Percentiles rank a stretch among this genome's conserved stretches.
Conservation (phyloP, 2,113 vertebrate genomes). For the Platichthys stellatus region DNA sequence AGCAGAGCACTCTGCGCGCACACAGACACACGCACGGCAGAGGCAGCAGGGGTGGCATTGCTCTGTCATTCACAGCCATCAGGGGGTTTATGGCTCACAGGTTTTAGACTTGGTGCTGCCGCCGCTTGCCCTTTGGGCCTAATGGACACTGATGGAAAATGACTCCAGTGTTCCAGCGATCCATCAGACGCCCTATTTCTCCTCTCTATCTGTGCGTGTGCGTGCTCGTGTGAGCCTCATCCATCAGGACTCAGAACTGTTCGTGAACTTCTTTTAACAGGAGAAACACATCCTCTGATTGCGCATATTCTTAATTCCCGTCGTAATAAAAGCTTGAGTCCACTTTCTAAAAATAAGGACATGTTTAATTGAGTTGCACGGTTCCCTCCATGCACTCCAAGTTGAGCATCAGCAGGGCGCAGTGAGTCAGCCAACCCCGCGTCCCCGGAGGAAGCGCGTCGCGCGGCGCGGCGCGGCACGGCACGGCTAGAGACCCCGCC, state of each 20-base stretch:
- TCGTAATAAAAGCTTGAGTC: background rate
- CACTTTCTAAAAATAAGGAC: background rate
- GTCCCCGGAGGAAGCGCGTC: conserved; percentile 41
- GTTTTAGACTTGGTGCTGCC: conserved; percentile 53
- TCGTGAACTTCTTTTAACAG: background rate
- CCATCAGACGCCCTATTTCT: conserved; percentile 56
- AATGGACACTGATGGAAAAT: conserved; percentile 72
- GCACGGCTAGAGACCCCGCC: conserved; percentile 59
- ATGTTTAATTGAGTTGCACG: conserved; percentile 24
- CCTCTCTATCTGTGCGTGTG: background rate
- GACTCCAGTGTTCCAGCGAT: conserved; percentile 64
- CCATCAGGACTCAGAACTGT: conserved; percentile 55
- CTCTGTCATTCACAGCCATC: conserved; percentile 49
- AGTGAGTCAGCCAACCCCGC: conserved; percentile 50
- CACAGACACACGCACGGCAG: background rate
- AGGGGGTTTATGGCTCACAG: conserved; percentile 62
- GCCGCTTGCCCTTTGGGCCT: conserved; percentile 57
- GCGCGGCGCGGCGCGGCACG: conserved; percentile 29
- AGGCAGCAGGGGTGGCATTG: conserved; percentile 41
- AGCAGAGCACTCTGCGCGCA: background rate
- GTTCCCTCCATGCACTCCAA: background rate
- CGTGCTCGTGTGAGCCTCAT: conserved; percentile 16
- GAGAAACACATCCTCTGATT: too few relatives aligned
- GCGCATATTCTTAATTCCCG: background rate
- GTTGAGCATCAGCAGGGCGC: conserved; percentile 23